Base-by-base conservation (phyloP, 2,113 vertebrate species). In the Jaculus jaculus region DNA sequence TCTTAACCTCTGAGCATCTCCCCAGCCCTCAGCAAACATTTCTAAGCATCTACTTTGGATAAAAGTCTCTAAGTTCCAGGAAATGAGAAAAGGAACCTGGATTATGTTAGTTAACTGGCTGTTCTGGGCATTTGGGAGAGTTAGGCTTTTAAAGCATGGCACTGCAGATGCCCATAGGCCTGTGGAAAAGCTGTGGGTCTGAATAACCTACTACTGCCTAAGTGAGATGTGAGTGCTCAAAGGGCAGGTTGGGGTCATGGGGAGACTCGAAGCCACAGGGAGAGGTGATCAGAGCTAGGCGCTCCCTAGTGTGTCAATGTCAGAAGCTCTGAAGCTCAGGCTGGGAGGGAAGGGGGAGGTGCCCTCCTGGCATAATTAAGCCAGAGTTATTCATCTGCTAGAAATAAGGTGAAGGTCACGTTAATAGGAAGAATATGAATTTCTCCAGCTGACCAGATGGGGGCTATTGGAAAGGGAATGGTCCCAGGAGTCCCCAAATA, bases 371-470 rank as follows among this genome's bases (percentile, higher is more conserved):
- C 60, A 84, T 92, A 91, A 89, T 92, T 61, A 90, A 72, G 69
- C 60, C 39, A 78, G n/a, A 10, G 61, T 77, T 72, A 88, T 85
- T 92, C 32, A 32, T 82, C 54, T 30, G 61, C 37, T 30, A 61
- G 63, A 96, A 96, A 92, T 68, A 90, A 37, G 78, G 79, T 95
- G 72, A 92, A 78, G 69, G 20, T 87, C 83, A 84, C 21, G 7
- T 69, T 94, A 90, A 94, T 95, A 90, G 69, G 71, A 95, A 82
- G 79, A 92, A 95, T 88, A 90, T 94, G 20, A 84, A 92, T 95
- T 94, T 94, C 73, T 85, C 72, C 69, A 74, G 30, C 78, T 94
- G 83, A 83, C 58, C 80, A 93, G 69, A 90, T 92, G 92, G 87
- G 79, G 1, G 30, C 37, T 58, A 63, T 92, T 82, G 71, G 75